These are phyloP conservation scores for Pelodiscus sinensis DNA, from an alignment of 2,113 vertebrate genomes.

Conservation along the genomic window DNA sequence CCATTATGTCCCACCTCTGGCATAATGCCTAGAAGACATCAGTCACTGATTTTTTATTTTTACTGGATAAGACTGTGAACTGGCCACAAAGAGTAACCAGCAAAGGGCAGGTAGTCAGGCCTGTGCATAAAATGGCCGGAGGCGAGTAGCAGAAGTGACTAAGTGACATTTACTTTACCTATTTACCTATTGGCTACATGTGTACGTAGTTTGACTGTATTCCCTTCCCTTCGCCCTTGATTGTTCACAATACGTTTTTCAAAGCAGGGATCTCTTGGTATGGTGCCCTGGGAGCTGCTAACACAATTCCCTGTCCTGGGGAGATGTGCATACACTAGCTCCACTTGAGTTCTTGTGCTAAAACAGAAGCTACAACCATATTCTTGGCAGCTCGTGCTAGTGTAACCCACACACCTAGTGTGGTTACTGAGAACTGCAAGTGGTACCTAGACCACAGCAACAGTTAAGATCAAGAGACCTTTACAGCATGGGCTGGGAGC, in stretches of 20 bases:
- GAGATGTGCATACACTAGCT: not conserved
- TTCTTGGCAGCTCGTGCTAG: not conserved
- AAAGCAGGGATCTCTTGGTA: not conserved
- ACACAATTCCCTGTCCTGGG: not conserved
- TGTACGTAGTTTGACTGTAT: fast-evolving
- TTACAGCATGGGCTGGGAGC: no score
- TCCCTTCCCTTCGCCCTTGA: not conserved
- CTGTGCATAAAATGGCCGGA: no score
- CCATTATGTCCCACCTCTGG: not conserved
- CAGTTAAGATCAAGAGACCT: no score
- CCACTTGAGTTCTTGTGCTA: fast-evolving
- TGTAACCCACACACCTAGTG: no score
- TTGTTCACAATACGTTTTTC: not conserved
- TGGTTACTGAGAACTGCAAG: no score
- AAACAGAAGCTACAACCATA: not conserved
- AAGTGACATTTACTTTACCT: not conserved
- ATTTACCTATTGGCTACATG: fast-evolving
- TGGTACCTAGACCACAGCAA: no score
- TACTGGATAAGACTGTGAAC: no score
- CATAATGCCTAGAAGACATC: fast-evolving
- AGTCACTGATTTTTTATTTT: not conserved
- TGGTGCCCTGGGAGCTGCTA: not conserved
- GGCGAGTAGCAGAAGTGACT: not conserved
- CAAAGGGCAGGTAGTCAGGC: no score
- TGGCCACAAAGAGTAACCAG: no score